Evolutionary conservation across 2,113 vertebrate species (phyloP), one percentile per base, ranked within the genome.

Genomic region (Aldabrachelys gigantea): DNA sequence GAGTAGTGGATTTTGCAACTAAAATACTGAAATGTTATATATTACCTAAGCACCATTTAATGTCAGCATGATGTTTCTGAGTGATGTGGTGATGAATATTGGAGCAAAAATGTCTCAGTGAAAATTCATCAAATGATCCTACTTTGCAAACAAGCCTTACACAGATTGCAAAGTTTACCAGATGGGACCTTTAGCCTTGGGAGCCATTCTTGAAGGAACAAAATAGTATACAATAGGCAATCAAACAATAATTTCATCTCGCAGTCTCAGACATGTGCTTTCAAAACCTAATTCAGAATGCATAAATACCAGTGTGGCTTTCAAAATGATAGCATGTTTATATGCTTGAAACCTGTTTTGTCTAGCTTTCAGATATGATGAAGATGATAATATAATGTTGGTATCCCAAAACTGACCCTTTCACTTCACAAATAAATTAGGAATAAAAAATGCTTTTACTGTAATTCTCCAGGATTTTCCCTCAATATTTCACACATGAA

Each of bases 11-110:
- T 80, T 95, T 94, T n/a, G 19, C 89, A 54, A 52, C 22, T 41
- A 86, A 87, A 94, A 86, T n/a, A 31, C 5, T 62, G 72, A 93
- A 13, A 84, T 69, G 75, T 85, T 94, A 80, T 81, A 86, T 1
- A 1, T 56, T 90, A 89, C 5, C 14, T 94, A 84, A 96, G 69
- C 44, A 80, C 13, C 31, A 4, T 27, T 94, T 88, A 93, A 89
- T 27, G 49, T 85, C 87, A 92, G 17, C 49, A 49, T 85, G 47
- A n/a, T 92, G 93, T 92, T 90, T 21, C 82, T 82, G 52, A 85
- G 49, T 94, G 88, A 93, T 52, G 35, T 5, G 31, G 16, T 69
- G 80, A 93, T 90, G 44, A 94, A 89, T 84, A 87, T 56, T 13
- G 10, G 13, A 87, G 35, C 19, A 87, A 57, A 81, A 86, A 50